Evolutionary conservation across 64 coral and sea anemone species (phyloP), one percentile per base, ranked within the genome.

Genomic region (Orbicella faveolata): DNA sequence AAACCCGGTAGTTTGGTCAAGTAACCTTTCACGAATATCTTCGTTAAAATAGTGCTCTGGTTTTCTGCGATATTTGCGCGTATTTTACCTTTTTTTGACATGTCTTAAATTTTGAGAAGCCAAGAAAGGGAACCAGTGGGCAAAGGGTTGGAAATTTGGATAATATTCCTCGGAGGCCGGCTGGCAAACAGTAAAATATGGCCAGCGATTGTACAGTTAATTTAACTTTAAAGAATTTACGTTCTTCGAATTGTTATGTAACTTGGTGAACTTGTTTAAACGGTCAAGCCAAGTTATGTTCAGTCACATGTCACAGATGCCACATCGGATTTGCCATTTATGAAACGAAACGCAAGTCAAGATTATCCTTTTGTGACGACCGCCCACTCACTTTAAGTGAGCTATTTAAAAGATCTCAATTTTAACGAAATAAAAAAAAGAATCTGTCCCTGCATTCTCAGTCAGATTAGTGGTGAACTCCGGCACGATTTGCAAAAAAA

Each of bases 381-480:
- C 67, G 67, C 67, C 79, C 54, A 26, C 57, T 11, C 55, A 36
- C 1, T 35, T 34, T 36, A 36, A 13, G 35, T 63, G 54, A 17
- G 1, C 6, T 67, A 41, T 68, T 69, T 85, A 52, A 52, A 72
- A 10, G 7, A 34, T 85, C 25, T 19, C 13, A 52, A 52, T 73
- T 85, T 85, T 37, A 30, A 65, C 44, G 4, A 48, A 16, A 30
- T 30, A 30, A 85, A 73, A 66, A 67, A 16, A 16, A n/a, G 18
- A 17, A 52, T 23, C 44, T 52, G 75, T 13, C 65, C 41, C 3
- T 30, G 34, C 37, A 85, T 73, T 85, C 64, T 73, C 13, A n/a
- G 65, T 25, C 82, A 51, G 82, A 85, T 85, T 85, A 85, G 63
- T 9, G 55, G 54, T 16, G 26, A 37, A 64, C 34, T 20, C 15